Base-by-base conservation (phyloP, 2,888 invertebrate genomes). In the Chloroclysta siterata region DNA sequence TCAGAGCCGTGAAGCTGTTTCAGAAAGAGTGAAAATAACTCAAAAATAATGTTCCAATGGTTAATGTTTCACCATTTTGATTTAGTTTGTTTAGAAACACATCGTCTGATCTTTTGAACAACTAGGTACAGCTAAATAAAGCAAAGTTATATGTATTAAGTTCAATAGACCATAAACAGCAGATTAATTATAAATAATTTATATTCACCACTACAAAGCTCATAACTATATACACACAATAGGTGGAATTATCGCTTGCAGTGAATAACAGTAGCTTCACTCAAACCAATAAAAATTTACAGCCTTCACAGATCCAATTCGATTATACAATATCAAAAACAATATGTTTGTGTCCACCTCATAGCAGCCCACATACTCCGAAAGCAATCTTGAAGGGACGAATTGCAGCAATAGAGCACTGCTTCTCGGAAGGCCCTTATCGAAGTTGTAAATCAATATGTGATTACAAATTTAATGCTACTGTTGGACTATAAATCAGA, bases 391-490 rank as follows among this genome's bases (percentile, higher is more conserved):
- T 81, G 80, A 79, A 78, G 77, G 79, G 41, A 39, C 76, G 80
- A 77, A 77, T 77, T 72, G 76, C 78, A 70, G 76, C 84, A 82
- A 83, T 87, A 87, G 88, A 83, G 77, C 78, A 71, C 76, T 71
- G 72, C 78, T 92, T 91, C 92, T 79, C 74, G 80, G 91, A 90
- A 91, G 85, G 81, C 84, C 87, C 89, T 90, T 92, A 92, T 92
- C 92, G 89, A 72, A 66, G 84, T 84, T 88, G 90, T 93, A 93
- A 93, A 93, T 93, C 92, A 92, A 92, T 92, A 92, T 91, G 90
- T 91, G 91, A 93, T 92, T 92, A 93, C 92, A 93, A 92, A 92
- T 93, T 92, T 93, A 92, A 92, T 92, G 92, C 92, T 92, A 93
- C 92, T 88, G 92, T 92, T 91, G 89, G 82, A 82, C 87, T 87